Evolutionary conservation across 2,797 vertebrate species (phyloP).

Genomic region (Eulemur rubriventer): DNA sequence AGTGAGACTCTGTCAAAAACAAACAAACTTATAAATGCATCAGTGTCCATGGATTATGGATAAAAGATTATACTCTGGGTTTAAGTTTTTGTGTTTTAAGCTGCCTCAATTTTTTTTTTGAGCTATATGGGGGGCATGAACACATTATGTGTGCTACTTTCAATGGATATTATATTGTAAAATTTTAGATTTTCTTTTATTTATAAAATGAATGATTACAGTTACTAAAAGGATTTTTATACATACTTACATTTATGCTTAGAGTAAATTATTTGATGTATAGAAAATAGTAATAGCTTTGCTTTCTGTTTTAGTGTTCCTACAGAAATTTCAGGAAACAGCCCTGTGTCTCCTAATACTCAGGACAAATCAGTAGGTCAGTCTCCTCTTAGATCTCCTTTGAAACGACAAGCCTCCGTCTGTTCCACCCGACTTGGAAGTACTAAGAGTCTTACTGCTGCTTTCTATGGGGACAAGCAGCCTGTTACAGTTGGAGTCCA

Average conservation of each 20-base stretch:
- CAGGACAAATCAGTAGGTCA: conserved; percentile 91
- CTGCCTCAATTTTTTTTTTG: background rate
- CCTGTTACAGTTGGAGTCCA: conserved; percentile 92
- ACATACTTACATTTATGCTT: background rate
- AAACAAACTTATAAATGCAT: background rate
- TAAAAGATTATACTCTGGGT: background rate
- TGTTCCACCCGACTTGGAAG: conserved; percentile 95
- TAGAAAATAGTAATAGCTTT: background rate
- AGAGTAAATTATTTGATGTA: background rate
- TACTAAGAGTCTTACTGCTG: conserved; percentile 96
- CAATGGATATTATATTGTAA: background rate
- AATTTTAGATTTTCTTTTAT: conserved; percentile 34
- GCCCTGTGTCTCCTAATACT: conserved; percentile 89
- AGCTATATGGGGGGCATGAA: background rate
- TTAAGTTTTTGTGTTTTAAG: conserved; percentile 14
- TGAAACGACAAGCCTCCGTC: conserved; percentile 94
- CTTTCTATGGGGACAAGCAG: conserved; percentile 94
- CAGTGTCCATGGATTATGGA: background rate
- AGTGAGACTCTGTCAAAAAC: background rate
- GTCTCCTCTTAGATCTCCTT: conserved; percentile 94
- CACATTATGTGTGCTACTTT: background rate
- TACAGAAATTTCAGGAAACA: conserved; percentile 88
- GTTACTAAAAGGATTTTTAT: background rate
- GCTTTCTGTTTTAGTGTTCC: conserved; percentile 83
- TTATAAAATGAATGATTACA: conserved; percentile 31